These are phyloP conservation scores for Lamproptera curius DNA, from an alignment of 2,888 invertebrate species.

Conservation along the genomic window DNA sequence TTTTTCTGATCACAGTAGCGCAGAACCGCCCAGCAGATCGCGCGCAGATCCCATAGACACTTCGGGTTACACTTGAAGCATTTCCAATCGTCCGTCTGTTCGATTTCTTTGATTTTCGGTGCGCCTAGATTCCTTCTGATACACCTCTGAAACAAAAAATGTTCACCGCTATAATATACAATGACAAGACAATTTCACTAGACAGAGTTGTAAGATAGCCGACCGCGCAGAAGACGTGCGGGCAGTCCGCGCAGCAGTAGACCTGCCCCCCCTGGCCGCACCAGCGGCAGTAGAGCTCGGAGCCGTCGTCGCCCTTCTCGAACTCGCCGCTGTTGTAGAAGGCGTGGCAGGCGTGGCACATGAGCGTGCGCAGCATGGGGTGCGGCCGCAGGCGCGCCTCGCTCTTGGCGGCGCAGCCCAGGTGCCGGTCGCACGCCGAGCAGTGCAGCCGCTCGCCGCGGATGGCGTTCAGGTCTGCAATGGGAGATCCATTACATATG, in stretches of 20 bases:
- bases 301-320: slow-evolving; percentile 90
- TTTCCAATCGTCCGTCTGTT: slow-evolving; percentile 88
- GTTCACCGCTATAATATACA: too few relatives aligned
- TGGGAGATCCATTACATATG: not conserved
- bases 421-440: slow-evolving; percentile 85
- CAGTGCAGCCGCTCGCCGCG: slow-evolving; percentile 82
- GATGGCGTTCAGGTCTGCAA: slow-evolving; percentile 79
- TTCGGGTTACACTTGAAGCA: slow-evolving; percentile 86
- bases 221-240: slow-evolving; percentile 86
- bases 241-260: slow-evolving; percentile 87
- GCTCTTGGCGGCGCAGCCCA: slow-evolving; percentile 83
- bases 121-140: slow-evolving; percentile 84
- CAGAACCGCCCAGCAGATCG: slow-evolving; percentile 84
- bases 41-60: slow-evolving; percentile 81
- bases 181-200: too few relatives aligned
- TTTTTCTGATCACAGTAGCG: slow-evolving; percentile 82
- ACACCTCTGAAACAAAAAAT: slow-evolving; percentile 80
- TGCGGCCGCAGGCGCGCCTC: slow-evolving; percentile 83
- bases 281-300: slow-evolving; percentile 90
- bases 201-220: too few relatives aligned
- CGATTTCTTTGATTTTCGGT: slow-evolving; percentile 82
- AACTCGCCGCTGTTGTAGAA: slow-evolving; percentile 90
- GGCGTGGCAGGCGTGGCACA: slow-evolving; percentile 84
- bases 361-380: slow-evolving; percentile 84
- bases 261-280: slow-evolving; percentile 90